Conservation (phyloP, 1,140 invertebrate genomes). For the Odontomachus brunneus region DNA sequence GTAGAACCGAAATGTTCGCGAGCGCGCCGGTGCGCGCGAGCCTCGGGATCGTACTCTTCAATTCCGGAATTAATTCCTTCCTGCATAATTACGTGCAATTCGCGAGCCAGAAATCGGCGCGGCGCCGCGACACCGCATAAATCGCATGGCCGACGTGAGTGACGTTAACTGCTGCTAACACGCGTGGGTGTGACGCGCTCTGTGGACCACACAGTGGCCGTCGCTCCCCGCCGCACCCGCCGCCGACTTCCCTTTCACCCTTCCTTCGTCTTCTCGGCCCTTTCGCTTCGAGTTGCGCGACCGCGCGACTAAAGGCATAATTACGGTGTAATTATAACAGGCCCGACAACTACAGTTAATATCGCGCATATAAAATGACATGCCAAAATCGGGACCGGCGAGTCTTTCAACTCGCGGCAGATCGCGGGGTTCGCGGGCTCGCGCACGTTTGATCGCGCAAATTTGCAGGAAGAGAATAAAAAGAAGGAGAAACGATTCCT, state of each 20-base stretch:
- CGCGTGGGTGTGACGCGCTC: conserved; percentile 53
- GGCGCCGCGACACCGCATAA: conserved; percentile 48
- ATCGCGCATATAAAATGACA: conserved; percentile 20
- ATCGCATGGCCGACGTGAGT: conserved; percentile 50
- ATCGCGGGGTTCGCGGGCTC: neutral
- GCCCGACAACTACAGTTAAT: neutral
- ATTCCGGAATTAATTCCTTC: conserved; percentile 7
- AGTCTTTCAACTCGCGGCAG: neutral
- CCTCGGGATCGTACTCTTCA: too few relatives aligned
- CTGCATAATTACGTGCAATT: conserved; percentile 29
- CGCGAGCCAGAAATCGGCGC: conserved; percentile 41
- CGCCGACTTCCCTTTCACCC: conserved; percentile 7
- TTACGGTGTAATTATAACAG: conserved; percentile 24
- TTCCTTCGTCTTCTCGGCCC: conserved; percentile 36
- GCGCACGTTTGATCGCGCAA: too few relatives aligned
- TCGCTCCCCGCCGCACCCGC: neutral
- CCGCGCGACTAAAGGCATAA: conserved; percentile 19
- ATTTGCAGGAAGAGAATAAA: too few relatives aligned
- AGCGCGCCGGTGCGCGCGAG: too few relatives aligned
- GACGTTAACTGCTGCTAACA: conserved; percentile 59
- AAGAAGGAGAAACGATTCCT: neutral
- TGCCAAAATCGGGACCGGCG: conserved; percentile 14
- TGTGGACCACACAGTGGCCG: conserved; percentile 50
- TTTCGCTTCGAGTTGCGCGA: conserved; percentile 19
- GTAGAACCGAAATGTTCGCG: too few relatives aligned